Evolutionary conservation across 2,797 vertebrate species (phyloP).

Genomic region (Lateolabrax maculatus): DNA sequence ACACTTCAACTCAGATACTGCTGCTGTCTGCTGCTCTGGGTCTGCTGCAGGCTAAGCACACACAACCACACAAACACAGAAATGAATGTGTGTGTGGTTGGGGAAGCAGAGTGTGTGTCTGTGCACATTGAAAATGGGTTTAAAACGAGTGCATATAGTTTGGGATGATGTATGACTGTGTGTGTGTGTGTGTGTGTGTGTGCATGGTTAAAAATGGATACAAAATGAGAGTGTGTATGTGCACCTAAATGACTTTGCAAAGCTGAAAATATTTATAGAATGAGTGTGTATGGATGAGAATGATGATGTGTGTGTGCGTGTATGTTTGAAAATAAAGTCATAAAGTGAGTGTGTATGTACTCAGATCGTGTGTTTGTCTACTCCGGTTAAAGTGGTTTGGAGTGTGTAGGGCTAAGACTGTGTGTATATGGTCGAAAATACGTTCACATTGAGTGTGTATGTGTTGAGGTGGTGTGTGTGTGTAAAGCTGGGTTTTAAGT

Average conservation of each 20-base stretch:
- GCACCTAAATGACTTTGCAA: slow-evolving; percentile 5
- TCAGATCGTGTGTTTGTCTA: slow-evolving; percentile 1
- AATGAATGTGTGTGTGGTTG: neutral
- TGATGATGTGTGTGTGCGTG: neutral
- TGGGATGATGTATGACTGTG: slow-evolving; percentile 2
- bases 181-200: neutral
- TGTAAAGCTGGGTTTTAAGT: neutral
- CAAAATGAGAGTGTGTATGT: neutral
- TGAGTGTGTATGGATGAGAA: neutral
- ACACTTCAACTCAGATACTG: slow-evolving; percentile 12
- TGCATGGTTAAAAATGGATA: slow-evolving; percentile 11
- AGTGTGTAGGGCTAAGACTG: neutral
- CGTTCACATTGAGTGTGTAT: neutral
- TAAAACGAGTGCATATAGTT: slow-evolving; percentile 3
- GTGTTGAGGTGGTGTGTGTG: neutral
- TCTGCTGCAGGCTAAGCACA: slow-evolving; percentile 4
- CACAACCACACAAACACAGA: neutral
- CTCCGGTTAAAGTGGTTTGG: neutral
- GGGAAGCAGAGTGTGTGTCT: neutral
- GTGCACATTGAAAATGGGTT: neutral
- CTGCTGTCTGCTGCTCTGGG: slow-evolving; percentile 9
- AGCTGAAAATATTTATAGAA: slow-evolving; percentile 9
- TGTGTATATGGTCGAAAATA: neutral
- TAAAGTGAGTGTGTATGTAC: neutral
- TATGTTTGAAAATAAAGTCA: too few relatives aligned